Conservation (phyloP, 2,113 vertebrate species). For the Saguinus midas region DNA sequence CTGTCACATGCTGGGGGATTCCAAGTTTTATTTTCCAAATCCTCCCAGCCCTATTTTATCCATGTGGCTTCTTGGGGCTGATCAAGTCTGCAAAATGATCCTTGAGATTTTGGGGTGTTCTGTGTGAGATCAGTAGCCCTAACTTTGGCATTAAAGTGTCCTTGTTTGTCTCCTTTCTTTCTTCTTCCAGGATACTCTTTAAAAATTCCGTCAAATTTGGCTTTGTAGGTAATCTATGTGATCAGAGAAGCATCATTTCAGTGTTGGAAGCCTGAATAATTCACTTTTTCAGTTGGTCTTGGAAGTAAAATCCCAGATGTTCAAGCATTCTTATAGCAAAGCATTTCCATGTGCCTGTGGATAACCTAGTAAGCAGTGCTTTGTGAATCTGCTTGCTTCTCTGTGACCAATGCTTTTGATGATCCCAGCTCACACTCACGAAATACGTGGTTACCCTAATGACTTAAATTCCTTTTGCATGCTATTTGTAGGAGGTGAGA, state of each 20-base stretch:
- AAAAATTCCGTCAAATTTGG: constrained; percentile 12
- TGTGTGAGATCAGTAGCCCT: neutral
- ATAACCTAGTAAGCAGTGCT: neutral
- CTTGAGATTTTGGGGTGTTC: constrained; percentile 39
- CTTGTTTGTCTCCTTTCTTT: neutral
- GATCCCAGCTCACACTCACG: neutral
- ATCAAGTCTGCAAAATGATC: constrained; percentile 47
- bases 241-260: constrained; percentile 25
- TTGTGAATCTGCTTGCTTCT: neutral
- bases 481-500: neutral
- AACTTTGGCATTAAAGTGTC: neutral
- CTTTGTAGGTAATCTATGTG: neutral
- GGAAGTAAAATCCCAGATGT: neutral
- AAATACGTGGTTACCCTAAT: neutral
- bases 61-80: neutral
- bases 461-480: neutral
- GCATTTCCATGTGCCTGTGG: neutral
- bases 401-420: neutral
- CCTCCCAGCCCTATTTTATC: constrained; percentile 42
- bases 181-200: neutral
- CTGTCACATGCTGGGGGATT: neutral
- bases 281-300: neutral
- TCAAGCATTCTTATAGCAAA: neutral
- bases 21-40: constrained; percentile 53
- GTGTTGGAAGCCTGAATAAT: neutral